Conservation (phyloP, 1,140 invertebrate species). For the Brachionus rotundiformis region DNA sequence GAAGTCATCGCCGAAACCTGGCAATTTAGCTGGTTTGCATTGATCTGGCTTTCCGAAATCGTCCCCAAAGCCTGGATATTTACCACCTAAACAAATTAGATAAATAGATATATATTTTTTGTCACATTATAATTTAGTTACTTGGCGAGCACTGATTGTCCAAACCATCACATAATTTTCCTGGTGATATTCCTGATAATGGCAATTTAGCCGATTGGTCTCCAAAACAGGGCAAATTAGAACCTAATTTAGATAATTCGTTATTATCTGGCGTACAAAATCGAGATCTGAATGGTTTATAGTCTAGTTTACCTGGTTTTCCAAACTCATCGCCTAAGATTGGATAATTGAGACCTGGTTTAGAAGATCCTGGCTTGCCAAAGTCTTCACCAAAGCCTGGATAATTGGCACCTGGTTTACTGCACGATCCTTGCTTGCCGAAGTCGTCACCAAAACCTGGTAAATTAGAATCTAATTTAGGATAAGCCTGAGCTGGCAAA, state of each 20-base stretch:
- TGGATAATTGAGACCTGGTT: too few relatives aligned
- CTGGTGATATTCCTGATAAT: not conserved
- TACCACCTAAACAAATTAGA: not conserved
- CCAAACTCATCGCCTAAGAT: not conserved
- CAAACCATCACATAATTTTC: not conserved
- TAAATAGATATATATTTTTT: too few relatives aligned
- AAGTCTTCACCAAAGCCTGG: not conserved
- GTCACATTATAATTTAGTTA: too few relatives aligned
- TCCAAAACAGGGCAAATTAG: not conserved
- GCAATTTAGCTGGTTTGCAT: not conserved
- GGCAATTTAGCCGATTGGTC: not conserved
- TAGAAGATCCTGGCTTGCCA: too few relatives aligned
- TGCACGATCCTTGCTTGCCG: not conserved
- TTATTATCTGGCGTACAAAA: too few relatives aligned
- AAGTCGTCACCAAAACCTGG: not conserved
- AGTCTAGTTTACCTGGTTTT: not conserved
- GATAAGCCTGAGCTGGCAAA: not conserved
- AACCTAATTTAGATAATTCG: slow-evolving; percentile 2
- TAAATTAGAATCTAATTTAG: not conserved
- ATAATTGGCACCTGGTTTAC: not conserved
- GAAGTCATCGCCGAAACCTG: slow-evolving; percentile 7
- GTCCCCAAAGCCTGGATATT: not conserved
- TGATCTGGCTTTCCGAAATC: not conserved
- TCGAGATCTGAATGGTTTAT: not conserved
- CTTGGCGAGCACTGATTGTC: not conserved